Evolutionary conservation across 2,113 vertebrate species (phyloP).

Genomic region (Pithys albifrons): DNA sequence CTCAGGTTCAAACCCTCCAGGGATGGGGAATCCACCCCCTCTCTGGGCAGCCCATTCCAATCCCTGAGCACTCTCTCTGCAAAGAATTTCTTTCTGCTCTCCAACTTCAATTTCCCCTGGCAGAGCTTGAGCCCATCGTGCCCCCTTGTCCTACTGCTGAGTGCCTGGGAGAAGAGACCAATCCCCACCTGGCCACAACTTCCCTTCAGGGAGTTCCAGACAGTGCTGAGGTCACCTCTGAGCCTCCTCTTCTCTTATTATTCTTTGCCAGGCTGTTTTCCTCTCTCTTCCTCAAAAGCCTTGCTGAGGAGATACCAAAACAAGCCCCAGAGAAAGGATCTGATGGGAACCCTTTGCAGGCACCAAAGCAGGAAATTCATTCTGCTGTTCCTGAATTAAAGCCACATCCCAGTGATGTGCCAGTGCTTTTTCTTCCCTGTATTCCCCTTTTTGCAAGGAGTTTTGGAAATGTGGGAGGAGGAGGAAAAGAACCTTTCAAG

Average conservation of each 20-base stretch:
- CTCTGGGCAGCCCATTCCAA: no score
- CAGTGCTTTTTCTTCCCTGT: background rate
- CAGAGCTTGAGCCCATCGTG: no score
- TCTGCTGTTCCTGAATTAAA: background rate
- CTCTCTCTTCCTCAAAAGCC: background rate
- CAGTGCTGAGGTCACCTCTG: no score
- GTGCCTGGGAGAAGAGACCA: no score
- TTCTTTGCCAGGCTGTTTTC: background rate
- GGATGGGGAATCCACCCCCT: no score
- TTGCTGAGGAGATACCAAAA: background rate
- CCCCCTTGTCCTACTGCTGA: no score
- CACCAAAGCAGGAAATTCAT: conserved; percentile 1
- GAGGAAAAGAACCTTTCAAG: background rate
- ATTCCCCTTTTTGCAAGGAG: background rate
- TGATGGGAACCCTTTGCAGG: background rate
- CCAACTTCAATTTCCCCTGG: no score
- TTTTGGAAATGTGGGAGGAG: background rate
- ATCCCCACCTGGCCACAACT: no score
- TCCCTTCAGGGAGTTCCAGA: no score
- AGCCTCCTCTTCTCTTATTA: background rate
- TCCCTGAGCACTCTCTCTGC: no score
- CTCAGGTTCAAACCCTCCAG: no score
- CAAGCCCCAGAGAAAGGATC: background rate
- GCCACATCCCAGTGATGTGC: background rate
- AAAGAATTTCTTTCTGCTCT: no score